These are phyloP conservation scores for Meloidogyne hapla DNA, from an alignment of 1,140 invertebrate genomes.

Conservation along the genomic window DNA sequence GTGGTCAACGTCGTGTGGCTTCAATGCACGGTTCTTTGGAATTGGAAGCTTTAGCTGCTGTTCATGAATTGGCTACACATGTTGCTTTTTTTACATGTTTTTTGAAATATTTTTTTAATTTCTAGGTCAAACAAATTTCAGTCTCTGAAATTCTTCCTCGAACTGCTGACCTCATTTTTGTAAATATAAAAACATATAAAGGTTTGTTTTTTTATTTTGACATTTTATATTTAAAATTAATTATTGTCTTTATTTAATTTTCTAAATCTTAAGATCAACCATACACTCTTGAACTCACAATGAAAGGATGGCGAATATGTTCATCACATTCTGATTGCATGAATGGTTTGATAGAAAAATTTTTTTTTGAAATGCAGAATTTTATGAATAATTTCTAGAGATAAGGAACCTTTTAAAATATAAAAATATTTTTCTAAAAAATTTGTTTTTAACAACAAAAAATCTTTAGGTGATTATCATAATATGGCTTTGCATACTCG, in stretches of 20 bases:
- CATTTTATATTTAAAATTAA: constrained; percentile 8
- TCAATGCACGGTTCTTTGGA: constrained; percentile 49
- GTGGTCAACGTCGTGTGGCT: neutral
- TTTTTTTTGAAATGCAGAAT: constrained; percentile 9
- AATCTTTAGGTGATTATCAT: constrained; percentile 39
- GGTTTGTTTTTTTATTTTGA: constrained; percentile 26
- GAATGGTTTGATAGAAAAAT: constrained; percentile 49
- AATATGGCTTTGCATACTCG: constrained; percentile 54
- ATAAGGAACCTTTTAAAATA: no score
- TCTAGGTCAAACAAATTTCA: constrained; percentile 49
- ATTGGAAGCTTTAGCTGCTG: constrained; percentile 62
- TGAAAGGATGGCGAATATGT: constrained; percentile 62
- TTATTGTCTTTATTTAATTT: constrained; percentile 9
- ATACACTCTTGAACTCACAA: constrained; percentile 60
- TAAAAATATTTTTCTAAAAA: neutral
- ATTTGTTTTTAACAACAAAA: constrained; percentile 8
- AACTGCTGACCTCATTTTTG: constrained; percentile 61
- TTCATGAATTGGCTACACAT: constrained; percentile 54
- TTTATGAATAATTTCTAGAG: neutral
- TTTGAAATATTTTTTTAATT: neutral
- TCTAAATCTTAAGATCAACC: constrained; percentile 49
- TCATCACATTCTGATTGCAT: constrained; percentile 58
- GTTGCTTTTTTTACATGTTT: constrained; percentile 21
- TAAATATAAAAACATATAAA: constrained; percentile 61
- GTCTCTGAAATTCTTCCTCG: constrained; percentile 61